A percentile compares a stretch with the other conserved stretches of the same genome.
phyloP scores from a whole-genome alignment of 2,113 vertebrate genomes.

The Podocnemis expansa region DNA sequence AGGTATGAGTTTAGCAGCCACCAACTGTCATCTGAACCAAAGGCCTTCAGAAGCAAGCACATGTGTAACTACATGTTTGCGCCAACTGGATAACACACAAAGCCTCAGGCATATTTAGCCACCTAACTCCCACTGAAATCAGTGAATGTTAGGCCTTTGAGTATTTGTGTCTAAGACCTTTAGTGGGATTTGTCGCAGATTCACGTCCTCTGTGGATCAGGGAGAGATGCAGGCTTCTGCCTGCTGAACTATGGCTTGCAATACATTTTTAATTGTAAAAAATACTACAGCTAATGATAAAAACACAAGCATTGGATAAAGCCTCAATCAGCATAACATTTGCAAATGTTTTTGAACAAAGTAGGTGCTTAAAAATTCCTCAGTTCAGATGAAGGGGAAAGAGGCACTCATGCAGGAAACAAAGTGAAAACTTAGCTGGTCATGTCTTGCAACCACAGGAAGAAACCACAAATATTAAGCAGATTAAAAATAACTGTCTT shows the following conservation, averaged over 20 bases:
- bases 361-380: neutral
- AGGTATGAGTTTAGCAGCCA: neutral
- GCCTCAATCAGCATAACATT: neutral
- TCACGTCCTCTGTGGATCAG: neutral
- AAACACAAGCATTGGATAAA: neutral
- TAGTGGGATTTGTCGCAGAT: neutral
- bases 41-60: neutral
- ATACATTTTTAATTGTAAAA: neutral
- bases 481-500: constrained; percentile 32
- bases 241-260: neutral
- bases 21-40: neutral
- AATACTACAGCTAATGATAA: neutral
- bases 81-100: neutral
- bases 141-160: neutral
- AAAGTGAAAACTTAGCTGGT: neutral
- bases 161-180: neutral
- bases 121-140: neutral
- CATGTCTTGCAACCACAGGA: neutral
- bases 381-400: neutral
- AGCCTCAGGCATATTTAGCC: neutral
- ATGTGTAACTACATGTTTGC: neutral
- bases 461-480: constrained; percentile 31
- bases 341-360: neutral
- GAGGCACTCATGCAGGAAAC: neutral
- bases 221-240: neutral